These are phyloP conservation scores for Hippocampus barbouri DNA, from an alignment of 2,113 vertebrate genomes.

Conservation along the genomic window DNA sequence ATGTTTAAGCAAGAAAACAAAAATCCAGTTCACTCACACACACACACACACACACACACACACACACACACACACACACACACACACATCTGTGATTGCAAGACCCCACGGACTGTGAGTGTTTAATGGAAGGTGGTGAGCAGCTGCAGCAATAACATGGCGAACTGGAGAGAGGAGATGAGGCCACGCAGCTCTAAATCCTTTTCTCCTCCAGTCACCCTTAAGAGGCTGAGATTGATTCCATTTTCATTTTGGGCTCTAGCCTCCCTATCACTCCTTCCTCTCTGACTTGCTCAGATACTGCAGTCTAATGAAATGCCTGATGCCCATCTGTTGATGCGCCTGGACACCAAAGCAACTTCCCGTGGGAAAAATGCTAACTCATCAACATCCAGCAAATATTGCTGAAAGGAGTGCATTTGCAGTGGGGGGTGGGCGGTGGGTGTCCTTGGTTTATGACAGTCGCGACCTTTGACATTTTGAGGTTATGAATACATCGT, in stretches of 20 bases:
- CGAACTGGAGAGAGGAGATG: constrained; percentile 22
- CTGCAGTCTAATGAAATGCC: constrained; percentile 29
- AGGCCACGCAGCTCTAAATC: constrained; percentile 47
- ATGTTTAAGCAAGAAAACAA: background rate
- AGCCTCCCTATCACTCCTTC: constrained; percentile 13
- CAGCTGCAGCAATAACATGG: constrained; percentile 41
- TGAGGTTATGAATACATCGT: background rate
- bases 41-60: background rate
- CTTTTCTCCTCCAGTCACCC: constrained; percentile 22
- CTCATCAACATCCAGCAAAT: constrained; percentile 2
- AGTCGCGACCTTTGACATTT: too few species aligned
- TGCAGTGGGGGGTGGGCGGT: too few species aligned
- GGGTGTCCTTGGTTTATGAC: too few species aligned
- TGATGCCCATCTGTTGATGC: background rate
- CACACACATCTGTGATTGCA: constrained; percentile 10
- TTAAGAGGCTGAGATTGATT: constrained; percentile 40
- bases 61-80: background rate
- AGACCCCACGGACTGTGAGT: constrained; percentile 29
- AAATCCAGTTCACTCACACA: constrained; percentile 1
- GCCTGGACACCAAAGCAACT: constrained; percentile 21
- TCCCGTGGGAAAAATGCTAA: background rate
- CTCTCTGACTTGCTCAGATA: constrained; percentile 8
- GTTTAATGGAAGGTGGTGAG: constrained; percentile 33
- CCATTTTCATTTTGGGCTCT: constrained; percentile 40
- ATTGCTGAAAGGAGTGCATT: background rate